Evolutionary conservation across 2,113 vertebrate genomes (phyloP).

Genomic region (Python bivittatus): DNA sequence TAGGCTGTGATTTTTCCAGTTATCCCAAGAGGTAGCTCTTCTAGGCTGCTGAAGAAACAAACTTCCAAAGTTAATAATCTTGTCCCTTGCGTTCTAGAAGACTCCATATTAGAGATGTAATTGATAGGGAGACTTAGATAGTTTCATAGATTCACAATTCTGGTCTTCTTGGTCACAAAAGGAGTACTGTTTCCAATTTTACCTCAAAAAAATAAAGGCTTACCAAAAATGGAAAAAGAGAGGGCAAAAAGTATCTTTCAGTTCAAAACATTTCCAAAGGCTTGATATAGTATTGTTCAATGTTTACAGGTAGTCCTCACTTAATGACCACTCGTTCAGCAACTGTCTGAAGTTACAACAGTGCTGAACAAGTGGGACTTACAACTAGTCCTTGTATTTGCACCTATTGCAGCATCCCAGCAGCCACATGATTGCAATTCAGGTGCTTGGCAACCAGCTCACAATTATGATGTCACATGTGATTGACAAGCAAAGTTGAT

Average conservation of each 20-base stretch:
- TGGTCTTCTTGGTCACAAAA: background rate
- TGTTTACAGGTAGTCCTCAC: background rate
- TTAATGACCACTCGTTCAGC: too few species aligned
- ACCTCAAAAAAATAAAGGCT: background rate
- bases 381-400: too few species aligned
- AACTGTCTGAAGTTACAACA: too few species aligned
- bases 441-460: too few species aligned
- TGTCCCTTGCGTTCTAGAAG: background rate
- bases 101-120: background rate
- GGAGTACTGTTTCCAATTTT: background rate
- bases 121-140: background rate
- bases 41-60: background rate
- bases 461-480: too few species aligned
- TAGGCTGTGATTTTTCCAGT: background rate
- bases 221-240: background rate
- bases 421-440: too few species aligned
- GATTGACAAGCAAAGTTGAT: too few species aligned
- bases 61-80: background rate
- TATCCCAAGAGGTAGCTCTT: background rate
- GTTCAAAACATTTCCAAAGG: too few species aligned
- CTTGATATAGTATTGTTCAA: background rate
- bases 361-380: too few species aligned
- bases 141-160: background rate
- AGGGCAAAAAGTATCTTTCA: background rate
- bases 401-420: too few species aligned